These are phyloP conservation scores for Sebastes umbrosus DNA, from an alignment of 2,797 vertebrate species.

Conservation along the genomic window DNA sequence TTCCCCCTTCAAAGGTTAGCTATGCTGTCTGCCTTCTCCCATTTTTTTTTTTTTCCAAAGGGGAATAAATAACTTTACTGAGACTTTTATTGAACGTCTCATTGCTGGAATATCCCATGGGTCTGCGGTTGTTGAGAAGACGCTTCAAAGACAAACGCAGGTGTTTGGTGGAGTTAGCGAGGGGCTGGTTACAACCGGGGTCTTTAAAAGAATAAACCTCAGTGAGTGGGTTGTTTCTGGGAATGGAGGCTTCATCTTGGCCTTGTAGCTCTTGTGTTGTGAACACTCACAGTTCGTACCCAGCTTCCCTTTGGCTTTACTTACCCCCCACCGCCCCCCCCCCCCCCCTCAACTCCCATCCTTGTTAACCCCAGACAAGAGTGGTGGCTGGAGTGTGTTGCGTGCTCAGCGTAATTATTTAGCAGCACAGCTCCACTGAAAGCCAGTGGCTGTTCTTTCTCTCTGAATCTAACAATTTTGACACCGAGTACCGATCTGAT, in stretches of 20 bases:
- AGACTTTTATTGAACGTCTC: constrained; percentile 78
- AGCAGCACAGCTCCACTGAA: constrained; percentile 2
- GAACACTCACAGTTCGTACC: constrained; percentile 45
- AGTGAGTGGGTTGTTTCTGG: constrained; percentile 63
- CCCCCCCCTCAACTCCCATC: background rate
- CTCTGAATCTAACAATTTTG: background rate
- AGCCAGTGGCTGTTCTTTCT: background rate
- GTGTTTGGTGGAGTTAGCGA: constrained; percentile 76
- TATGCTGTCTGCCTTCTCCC: constrained; percentile 66
- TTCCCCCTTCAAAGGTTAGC: constrained; percentile 79
- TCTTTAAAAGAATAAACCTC: constrained; percentile 69
- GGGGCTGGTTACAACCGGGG: constrained; percentile 61
- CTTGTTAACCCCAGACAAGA: constrained; percentile 43
- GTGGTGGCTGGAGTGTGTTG: constrained; percentile 25
- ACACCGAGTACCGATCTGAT: no score
- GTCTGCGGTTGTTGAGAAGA: constrained; percentile 70
- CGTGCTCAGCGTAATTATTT: constrained; percentile 49
- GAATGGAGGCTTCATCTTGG: constrained; percentile 46
- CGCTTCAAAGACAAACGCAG: constrained; percentile 81
- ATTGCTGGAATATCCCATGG: constrained; percentile 76
- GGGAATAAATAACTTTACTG: constrained; percentile 81
- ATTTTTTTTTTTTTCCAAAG: constrained; percentile 58
- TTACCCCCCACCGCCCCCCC: background rate
- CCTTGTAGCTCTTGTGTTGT: constrained; percentile 52
- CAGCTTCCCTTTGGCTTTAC: constrained; percentile 25